These are phyloP conservation scores for Jaculus jaculus DNA, from an alignment of 2,113 vertebrate species.

Conservation along the genomic window DNA sequence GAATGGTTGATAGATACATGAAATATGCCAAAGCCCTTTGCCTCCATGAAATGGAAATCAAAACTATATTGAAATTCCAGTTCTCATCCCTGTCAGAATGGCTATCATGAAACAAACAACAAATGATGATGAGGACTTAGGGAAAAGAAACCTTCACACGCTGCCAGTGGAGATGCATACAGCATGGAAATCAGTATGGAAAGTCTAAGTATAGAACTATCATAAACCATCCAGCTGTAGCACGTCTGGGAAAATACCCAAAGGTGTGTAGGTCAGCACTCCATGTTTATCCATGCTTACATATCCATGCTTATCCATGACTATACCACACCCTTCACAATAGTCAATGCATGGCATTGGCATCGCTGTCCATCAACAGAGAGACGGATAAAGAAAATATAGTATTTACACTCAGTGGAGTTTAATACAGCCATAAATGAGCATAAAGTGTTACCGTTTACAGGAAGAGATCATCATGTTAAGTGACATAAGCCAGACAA, in stretches of 20 bases:
- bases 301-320: no score
- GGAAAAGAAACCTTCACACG: no score
- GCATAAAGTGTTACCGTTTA: no score
- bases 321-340: neutral
- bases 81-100: neutral
- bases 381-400: neutral
- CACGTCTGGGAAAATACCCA: no score
- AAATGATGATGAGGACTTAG: neutral
- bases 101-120: neutral
- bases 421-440: no score
- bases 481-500: no score
- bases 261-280: neutral
- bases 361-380: neutral
- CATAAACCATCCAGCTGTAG: no score
- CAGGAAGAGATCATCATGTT: no score
- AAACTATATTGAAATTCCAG: neutral
- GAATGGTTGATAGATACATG: neutral
- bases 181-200: neutral
- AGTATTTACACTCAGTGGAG: neutral
- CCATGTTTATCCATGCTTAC: neutral
- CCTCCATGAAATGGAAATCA: neutral
- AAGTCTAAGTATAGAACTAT: neutral
- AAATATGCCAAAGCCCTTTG: neutral
- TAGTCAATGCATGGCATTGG: neutral
- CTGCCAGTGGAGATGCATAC: accelerated